Conservation (phyloP, 1,140 invertebrate species). For the Zophobas atratus region DNA sequence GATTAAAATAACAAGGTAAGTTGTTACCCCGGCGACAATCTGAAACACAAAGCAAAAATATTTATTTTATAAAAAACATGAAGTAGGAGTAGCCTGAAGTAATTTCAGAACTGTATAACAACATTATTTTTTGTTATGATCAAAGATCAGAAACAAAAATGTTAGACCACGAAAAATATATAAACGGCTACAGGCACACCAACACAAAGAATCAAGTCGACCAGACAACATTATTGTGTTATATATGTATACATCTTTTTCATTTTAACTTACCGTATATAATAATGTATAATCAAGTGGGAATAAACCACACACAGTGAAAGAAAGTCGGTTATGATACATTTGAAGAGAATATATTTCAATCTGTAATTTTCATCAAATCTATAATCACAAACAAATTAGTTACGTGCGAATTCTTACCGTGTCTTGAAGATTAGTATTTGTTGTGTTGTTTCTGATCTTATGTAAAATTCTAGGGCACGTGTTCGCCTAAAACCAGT, state of each 20-base stretch:
- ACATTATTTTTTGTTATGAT: too few relatives aligned
- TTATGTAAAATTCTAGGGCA: conserved; percentile 58
- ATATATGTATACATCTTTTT: too few relatives aligned
- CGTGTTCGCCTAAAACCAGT: conserved; percentile 56
- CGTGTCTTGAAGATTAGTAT: conserved; percentile 52
- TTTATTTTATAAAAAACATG: too few relatives aligned
- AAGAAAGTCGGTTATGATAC: conserved; percentile 64
- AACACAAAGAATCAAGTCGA: too few relatives aligned
- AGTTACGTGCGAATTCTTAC: conserved; percentile 46
- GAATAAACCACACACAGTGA: conserved; percentile 65
- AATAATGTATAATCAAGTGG: conserved; percentile 64
- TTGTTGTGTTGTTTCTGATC: conserved; percentile 55
- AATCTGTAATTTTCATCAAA: conserved; percentile 60
- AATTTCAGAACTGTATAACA: too few relatives aligned
- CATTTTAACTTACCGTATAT: conserved; percentile 61
- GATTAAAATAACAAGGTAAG: conserved; percentile 58
- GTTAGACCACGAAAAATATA: too few relatives aligned
- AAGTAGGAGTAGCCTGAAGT: too few relatives aligned
- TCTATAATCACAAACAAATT: conserved; percentile 4
- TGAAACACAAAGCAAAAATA: conserved; percentile 43
- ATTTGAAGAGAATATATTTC: conserved; percentile 65
- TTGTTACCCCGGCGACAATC: conserved; percentile 58
- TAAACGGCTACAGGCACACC: too few relatives aligned
- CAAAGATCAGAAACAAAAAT: too few relatives aligned
- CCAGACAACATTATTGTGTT: too few relatives aligned